A percentile compares a stretch with the other conserved stretches of the same genome.
phyloP scores from a whole-genome alignment of 2,888 invertebrate genomes.

The Drosophila putrida region DNA sequence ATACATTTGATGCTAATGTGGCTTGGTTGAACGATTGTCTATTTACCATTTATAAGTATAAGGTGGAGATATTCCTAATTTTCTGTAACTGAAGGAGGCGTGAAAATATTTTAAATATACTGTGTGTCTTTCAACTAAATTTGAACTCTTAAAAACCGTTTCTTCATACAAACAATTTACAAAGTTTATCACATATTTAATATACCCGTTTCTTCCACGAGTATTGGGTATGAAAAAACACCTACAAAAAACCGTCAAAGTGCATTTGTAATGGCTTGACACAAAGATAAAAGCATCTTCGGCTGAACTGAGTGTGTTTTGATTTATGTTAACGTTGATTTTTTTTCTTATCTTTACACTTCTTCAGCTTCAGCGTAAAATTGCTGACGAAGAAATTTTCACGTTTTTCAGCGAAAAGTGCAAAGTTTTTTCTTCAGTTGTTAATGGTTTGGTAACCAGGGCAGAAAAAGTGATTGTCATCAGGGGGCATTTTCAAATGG shows the following conservation, averaged over 20 bases:
- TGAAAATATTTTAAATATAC: no score
- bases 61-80: no score
- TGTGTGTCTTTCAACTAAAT: no score
- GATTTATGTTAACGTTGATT: constrained; percentile 67
- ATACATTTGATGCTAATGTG: no score
- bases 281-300: constrained; percentile 49
- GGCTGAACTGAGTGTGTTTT: constrained; percentile 55
- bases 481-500: not conserved
- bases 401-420: constrained; percentile 6
- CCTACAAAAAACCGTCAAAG: constrained; percentile 47
- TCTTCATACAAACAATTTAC: no score
- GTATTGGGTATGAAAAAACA: not conserved
- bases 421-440: constrained; percentile 34
- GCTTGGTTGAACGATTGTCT: no score
- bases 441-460: constrained; percentile 43
- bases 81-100: no score
- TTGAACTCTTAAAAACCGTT: no score
- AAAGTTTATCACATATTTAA: no score
- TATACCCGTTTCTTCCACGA: no score
- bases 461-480: constrained; percentile 47
- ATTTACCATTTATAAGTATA: no score
- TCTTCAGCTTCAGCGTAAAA: constrained; percentile 1
- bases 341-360: constrained; percentile 33
- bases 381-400: constrained; percentile 35
- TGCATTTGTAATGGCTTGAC: constrained; percentile 67